phyloP scores from a whole-genome alignment of 1,140 invertebrate genomes.

The Diuraphis noxia region DNA sequence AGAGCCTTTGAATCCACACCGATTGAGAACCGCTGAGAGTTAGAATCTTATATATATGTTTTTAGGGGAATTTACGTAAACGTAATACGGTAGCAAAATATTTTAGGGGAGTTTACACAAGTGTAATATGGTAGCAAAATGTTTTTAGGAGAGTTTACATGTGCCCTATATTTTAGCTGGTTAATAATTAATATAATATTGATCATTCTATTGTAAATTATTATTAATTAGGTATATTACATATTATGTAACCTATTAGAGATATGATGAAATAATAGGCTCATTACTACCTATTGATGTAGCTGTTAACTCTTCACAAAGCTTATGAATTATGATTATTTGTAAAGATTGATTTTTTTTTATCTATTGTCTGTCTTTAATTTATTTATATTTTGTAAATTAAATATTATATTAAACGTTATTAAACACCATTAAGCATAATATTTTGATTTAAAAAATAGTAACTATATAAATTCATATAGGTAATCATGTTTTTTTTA shows the following conservation, averaged over 20 bases:
- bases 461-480: too few relatives aligned
- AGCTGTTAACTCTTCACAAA: background rate
- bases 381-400: background rate
- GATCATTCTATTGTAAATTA: background rate
- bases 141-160: too few relatives aligned
- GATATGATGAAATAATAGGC: background rate
- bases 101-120: too few relatives aligned
- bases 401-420: background rate
- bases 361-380: background rate
- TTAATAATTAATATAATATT: background rate
- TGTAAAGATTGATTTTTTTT: background rate
- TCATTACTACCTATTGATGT: background rate
- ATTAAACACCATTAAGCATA: background rate
- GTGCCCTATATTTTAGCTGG: background rate
- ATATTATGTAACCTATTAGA: background rate
- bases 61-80: too few relatives aligned
- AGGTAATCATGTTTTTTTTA: too few relatives aligned
- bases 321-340: conserved; percentile 4
- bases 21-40: too few relatives aligned
- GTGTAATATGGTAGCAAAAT: too few relatives aligned
- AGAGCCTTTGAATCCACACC: too few relatives aligned
- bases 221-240: background rate
- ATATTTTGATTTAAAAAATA: background rate
- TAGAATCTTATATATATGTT: too few relatives aligned
- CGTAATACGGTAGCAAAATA: too few relatives aligned